Base-by-base conservation (phyloP, 2,888 invertebrate species). In the Aquatica leii region DNA sequence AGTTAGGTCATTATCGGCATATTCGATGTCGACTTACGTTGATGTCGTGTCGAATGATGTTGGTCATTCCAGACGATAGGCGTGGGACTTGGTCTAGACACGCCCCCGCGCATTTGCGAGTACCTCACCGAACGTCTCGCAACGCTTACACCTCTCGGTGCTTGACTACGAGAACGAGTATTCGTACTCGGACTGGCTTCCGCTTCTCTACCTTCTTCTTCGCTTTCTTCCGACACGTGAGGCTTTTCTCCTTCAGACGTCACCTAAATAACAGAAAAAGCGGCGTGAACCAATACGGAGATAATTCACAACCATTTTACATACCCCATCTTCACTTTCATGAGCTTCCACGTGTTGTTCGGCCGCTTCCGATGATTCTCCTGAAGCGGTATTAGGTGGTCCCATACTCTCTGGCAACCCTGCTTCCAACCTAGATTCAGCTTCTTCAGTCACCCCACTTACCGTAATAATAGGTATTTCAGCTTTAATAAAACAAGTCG, bases 191-290 rank as follows among this genome's bases (percentile, higher is more conserved):
- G 87, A 0, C 87, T 88, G 1, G 93, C 93, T 80, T 93, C 93
- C 1, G 93, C 93, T 81, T 93, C 93, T 53, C 93, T 88, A 1
- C 90, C 92, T 76, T 93, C 93, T 78, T 92, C 92, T 66, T 80
- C 80, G 8, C 77, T 80, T 46, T 82, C 81, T 68, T 84, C 85
- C 5, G 78, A 74, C 15, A 83, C 82, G 12, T 82, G 78, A 48
- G 84, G 84, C 71, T 88, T 88, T 75, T 89, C 89, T 15, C 86
- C 86, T 74, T 89, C 89, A 0, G 88, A 87, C 60, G 85, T 86
- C 15, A 87, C 87, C 79, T 79, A 12, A 34, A 69, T 18, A 15
- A 12, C 24, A 37, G 20, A 24, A 14, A 24, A 48, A n/a, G n/a
- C n/a, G n/a, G n/a, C n/a, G n/a, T n/a, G n/a, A n/a, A n/a, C n/a